Conservation (phyloP, 2,113 vertebrate genomes). For the Cynoglossus semilaevis region DNA sequence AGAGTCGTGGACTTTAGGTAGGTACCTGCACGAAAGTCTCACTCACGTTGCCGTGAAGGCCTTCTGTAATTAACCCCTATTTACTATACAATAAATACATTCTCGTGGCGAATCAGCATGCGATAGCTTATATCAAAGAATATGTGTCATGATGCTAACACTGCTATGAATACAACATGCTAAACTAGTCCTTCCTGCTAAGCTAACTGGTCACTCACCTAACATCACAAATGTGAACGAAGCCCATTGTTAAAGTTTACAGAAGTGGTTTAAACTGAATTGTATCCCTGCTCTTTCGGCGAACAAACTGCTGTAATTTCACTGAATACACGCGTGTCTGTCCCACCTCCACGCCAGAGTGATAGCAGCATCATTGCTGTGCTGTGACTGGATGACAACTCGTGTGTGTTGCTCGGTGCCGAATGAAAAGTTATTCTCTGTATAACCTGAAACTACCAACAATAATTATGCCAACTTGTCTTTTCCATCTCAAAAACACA, state of each 20-base stretch:
- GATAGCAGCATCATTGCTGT: conserved; percentile 48
- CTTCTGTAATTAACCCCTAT: conserved; percentile 39
- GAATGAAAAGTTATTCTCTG: conserved; percentile 23
- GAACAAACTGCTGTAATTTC: conserved; percentile 10
- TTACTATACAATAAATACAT: no score
- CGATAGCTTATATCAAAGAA: no score
- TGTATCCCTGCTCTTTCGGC: no score
- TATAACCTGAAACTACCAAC: neutral
- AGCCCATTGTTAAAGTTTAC: no score
- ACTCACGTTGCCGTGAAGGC: no score
- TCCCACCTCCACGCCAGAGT: conserved; percentile 29
- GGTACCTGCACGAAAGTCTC: conserved; percentile 52
- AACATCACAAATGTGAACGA: no score
- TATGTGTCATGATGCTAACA: no score
- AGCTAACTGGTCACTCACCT: no score
- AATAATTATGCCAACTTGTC: neutral
- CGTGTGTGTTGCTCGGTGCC: conserved; percentile 50
- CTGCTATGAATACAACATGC: no score
- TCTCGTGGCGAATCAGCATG: no score
- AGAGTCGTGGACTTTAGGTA: conserved; percentile 79
- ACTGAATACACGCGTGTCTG: conserved; percentile 41
- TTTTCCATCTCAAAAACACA: neutral
- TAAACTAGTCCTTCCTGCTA: no score
- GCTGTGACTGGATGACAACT: conserved; percentile 54
- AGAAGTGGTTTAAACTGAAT: no score